Conservation (phyloP, 2,888 invertebrate genomes). For the Crocallis elinguaria region DNA sequence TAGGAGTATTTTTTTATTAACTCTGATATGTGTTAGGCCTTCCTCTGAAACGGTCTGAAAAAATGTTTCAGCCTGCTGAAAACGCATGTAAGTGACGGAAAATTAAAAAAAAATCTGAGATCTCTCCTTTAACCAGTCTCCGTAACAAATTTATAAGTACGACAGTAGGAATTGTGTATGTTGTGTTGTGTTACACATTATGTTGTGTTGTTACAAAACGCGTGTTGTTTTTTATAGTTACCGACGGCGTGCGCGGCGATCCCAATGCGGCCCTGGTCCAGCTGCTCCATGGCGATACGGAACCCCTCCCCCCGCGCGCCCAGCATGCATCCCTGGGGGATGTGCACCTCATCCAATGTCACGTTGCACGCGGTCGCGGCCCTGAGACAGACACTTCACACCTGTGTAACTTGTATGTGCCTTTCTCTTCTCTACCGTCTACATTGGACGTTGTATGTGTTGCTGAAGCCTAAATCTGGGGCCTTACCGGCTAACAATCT, state of each 20-base stretch:
- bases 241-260: conserved; percentile 91
- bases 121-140: too few relatives aligned
- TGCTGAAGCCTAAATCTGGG: neutral
- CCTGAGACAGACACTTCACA: conserved; percentile 66
- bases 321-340: conserved; percentile 79
- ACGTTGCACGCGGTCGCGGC: conserved; percentile 89
- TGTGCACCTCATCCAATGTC: conserved; percentile 87
- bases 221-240: conserved; percentile 47
- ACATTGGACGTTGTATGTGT: neutral
- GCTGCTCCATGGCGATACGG: conserved; percentile 88
- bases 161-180: too few relatives aligned
- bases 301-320: conserved; percentile 87
- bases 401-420: conserved; percentile 23
- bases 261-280: conserved; percentile 89
- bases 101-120: too few relatives aligned
- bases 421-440: neutral
- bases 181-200: too few relatives aligned
- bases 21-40: too few relatives aligned
- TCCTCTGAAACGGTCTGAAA: too few relatives aligned
- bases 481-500: neutral
- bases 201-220: neutral
- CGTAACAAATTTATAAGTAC: too few relatives aligned
- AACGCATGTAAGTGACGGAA: too few relatives aligned
- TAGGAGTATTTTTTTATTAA: too few relatives aligned
- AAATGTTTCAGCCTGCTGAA: too few relatives aligned